These are phyloP conservation scores for Leptogaster cylindrica DNA, from an alignment of 2,888 invertebrate genomes.

Conservation along the genomic window DNA sequence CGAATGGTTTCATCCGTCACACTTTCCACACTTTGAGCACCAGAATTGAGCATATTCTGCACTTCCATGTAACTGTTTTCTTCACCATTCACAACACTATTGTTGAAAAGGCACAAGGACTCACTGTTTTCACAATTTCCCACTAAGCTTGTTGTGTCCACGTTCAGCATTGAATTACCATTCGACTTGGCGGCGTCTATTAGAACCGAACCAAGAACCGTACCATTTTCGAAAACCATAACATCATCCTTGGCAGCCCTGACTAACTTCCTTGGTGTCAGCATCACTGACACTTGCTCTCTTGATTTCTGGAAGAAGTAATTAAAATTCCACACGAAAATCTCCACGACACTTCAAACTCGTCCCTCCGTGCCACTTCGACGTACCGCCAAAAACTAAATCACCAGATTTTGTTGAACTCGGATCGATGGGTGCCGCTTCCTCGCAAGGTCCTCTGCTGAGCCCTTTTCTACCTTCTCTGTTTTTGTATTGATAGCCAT, in stretches of 20 bases:
- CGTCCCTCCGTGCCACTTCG: constrained; percentile 15
- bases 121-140: neutral
- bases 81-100: neutral
- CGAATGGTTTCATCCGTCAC: neutral
- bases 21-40: constrained; percentile 10
- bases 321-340: neutral
- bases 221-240: constrained; percentile 58
- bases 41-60: constrained; percentile 1
- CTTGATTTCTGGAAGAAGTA: neutral
- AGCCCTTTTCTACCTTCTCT: neutral
- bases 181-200: constrained; percentile 37
- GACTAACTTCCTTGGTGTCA: constrained; percentile 30
- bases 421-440: constrained; percentile 8
- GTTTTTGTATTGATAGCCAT: neutral
- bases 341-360: neutral
- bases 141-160: neutral
- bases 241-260: constrained; percentile 36
- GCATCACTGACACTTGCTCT: neutral
- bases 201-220: constrained; percentile 56
- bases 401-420: constrained; percentile 17
- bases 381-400: constrained; percentile 46
- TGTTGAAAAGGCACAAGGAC: neutral
- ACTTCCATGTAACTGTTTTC: neutral
- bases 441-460: neutral
- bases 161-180: neutral